Evolutionary conservation across 2,888 invertebrate species (phyloP).

Genomic region (Lucinisca nassula): DNA sequence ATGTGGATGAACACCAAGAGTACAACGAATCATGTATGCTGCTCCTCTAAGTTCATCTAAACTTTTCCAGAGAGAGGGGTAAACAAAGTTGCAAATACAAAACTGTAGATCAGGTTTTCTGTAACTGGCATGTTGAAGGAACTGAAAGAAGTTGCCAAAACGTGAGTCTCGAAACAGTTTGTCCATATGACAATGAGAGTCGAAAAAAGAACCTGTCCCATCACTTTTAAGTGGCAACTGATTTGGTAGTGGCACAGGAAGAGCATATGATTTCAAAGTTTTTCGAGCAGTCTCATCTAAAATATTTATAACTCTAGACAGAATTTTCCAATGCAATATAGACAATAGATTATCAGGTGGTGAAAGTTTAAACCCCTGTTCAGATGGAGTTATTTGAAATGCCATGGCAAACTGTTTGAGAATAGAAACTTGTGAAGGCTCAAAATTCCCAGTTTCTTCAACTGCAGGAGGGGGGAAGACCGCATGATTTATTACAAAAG

Average conservation of each 20-base stretch:
- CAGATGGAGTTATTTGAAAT: background rate
- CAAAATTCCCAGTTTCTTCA: background rate
- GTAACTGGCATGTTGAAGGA: background rate
- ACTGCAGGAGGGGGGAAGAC: background rate
- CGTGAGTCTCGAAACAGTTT: background rate
- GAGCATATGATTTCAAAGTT: background rate
- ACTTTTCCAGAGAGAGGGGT: background rate
- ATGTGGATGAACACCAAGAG: background rate
- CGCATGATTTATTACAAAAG: background rate
- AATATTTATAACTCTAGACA: background rate
- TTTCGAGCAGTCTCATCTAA: background rate
- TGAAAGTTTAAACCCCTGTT: background rate
- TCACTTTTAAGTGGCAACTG: background rate
- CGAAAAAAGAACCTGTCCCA: background rate
- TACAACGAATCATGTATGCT: background rate
- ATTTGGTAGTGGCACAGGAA: background rate
- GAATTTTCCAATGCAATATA: background rate
- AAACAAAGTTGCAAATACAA: slow-evolving; percentile 1
- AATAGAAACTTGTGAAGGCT: background rate
- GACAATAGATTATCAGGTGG: background rate
- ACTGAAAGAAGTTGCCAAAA: background rate
- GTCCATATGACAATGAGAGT: background rate
- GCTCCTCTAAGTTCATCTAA: background rate
- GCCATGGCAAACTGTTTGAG: background rate
- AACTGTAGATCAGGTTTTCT: background rate